Base-by-base conservation (phyloP, 2,888 invertebrate species). In the Athetis lepigone region DNA sequence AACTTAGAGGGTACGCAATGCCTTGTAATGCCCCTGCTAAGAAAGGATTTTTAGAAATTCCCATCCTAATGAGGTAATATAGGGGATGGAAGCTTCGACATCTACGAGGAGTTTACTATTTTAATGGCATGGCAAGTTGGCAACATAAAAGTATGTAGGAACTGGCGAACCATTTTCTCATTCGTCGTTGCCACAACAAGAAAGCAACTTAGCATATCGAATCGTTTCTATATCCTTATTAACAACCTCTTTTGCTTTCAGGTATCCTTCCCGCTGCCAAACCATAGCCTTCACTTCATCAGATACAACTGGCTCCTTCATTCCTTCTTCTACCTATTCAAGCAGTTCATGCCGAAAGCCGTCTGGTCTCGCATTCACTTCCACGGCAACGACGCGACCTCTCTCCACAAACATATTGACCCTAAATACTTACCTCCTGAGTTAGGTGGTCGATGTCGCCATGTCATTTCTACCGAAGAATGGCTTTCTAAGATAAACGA, bases 301-400 rank as follows among this genome's bases (percentile, higher is more conserved):
- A 96, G 97, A 86, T 97, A 98, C 90, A 97, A 96, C 49, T 97
- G 97, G 97, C 91, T 97, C 2, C 97, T 98, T 77, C 97, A 97
- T 86, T 96, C 97, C 18, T 96, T 97, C 59, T 97, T 96, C 87
- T 96, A 96, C 75, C 94, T 97, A 33, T 97, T 98, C 88, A 97
- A 97, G 85, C 97, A 97, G 16, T 96, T 98, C 67, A 92, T 98
- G 37, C 96, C 96, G 61, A 91, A 96, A 6, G 91, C 95, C 5
- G 97, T 97, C 91, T 96, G 95, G 84, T 94, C 96, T 46, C 90
- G 92, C 0, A 76, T 94, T 1, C 88, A 90, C 75, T 95, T 94
- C 82, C 94, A 94, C 63, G 93, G 93, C 1, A 87, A 87, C 33
- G 90, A 92, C 50, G 86, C 92, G 81, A 78, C 71, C 9, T 93